Evolutionary conservation across 1,140 invertebrate genomes (phyloP), one percentile per base, ranked within the genome.

Genomic region (Lycorma delicatula): DNA sequence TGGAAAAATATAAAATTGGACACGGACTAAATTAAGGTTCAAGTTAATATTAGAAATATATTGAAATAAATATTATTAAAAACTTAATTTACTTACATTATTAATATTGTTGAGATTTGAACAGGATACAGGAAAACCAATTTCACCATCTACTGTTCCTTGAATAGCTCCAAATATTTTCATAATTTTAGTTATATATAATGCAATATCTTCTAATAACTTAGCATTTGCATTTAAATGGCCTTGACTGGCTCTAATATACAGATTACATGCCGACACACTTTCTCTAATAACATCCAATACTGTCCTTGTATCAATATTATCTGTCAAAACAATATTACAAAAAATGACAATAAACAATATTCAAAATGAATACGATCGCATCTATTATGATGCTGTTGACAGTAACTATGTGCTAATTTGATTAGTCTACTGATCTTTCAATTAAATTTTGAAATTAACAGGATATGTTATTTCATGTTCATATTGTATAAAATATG

Each of bases 281-380:
- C 98, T 72, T 63, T 94, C 89, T 60, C 90, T 77, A 5, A 99
- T 76, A 4, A 76, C 74, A 66, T 98, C 93, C 27, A 99, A 70
- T 0, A 85, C 85, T 20, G 79, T 78, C 66, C 87, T 83, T 0
- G 97, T 99, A 73, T 99, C 93, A 54, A 99, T 82, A 70, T 96
- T 98, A 75, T 99, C 91, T 91, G 67, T 41, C 75, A 74, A 63
- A 63, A 64, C 59, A 48, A 49, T n/a, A n/a, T n/a, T n/a, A n/a
- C n/a, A n/a, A n/a, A n/a, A n/a, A n/a, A n/a, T n/a, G n/a, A n/a
- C n/a, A n/a, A n/a, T n/a, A n/a, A n/a, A n/a, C n/a, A n/a, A n/a
- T n/a, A n/a, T n/a, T n/a, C n/a, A n/a, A n/a, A n/a, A n/a, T n/a
- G n/a, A n/a, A n/a, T n/a, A n/a, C n/a, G n/a, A n/a, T n/a, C n/a